Evolutionary conservation across 2,113 vertebrate species (phyloP).

Genomic region (Ellobius talpinus): DNA sequence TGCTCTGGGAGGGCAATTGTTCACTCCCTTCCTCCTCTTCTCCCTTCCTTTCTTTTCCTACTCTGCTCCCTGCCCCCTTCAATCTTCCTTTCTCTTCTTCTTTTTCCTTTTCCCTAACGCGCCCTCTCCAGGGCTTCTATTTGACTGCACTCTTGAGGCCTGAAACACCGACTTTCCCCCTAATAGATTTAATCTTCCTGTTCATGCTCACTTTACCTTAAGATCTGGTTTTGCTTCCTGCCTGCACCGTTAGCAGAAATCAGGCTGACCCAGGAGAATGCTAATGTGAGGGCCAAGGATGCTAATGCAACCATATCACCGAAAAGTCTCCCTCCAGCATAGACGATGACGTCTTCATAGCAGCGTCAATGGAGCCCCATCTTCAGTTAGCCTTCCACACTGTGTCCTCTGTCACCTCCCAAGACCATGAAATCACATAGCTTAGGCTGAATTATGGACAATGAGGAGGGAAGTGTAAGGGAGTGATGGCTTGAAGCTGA

Average conservation of each 20-base stretch:
- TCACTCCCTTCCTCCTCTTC: background rate
- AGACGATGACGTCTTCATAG: background rate
- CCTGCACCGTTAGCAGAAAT: background rate
- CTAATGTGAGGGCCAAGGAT: background rate
- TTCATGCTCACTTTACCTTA: background rate
- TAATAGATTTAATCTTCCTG: background rate
- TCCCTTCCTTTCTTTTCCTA: background rate
- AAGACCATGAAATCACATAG: background rate
- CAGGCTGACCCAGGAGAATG: background rate
- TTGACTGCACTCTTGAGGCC: background rate
- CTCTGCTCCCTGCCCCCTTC: background rate
- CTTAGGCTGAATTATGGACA: background rate
- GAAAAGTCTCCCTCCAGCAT: background rate
- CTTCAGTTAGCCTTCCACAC: background rate
- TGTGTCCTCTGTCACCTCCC: background rate
- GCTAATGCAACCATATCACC: background rate
- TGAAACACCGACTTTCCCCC: slow-evolving; percentile 55
- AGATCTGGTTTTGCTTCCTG: background rate
- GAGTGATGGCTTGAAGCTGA: background rate
- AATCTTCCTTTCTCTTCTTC: background rate
- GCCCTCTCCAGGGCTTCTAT: background rate
- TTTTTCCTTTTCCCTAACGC: background rate
- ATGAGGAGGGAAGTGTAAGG: background rate
- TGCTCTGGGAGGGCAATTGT: background rate
- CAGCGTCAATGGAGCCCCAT: background rate